Conservation (phyloP, 2,888 invertebrate genomes). For the Amblyjoppa proteus region DNA sequence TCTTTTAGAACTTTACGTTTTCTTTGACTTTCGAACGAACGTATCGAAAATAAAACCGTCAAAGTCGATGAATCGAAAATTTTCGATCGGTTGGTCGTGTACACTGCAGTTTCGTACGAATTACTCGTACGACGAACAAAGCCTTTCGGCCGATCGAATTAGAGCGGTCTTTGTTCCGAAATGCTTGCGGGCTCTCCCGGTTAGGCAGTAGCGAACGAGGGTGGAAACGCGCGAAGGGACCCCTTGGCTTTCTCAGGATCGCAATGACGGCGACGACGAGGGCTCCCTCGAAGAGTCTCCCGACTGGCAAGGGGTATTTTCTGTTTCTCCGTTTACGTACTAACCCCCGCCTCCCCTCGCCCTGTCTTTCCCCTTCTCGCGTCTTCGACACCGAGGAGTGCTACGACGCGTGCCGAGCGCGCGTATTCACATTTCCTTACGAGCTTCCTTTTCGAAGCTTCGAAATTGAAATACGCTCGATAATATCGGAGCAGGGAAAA, state of each 20-base stretch:
- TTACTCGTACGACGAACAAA: conserved; percentile 59
- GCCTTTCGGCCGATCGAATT: conserved; percentile 61
- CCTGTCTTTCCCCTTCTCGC: conserved; percentile 20
- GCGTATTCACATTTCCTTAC: conserved; percentile 35
- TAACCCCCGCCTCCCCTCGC: not conserved
- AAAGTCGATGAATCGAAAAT: not conserved
- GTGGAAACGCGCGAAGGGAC: conserved; percentile 65
- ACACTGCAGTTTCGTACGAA: conserved; percentile 18
- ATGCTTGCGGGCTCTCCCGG: conserved; percentile 28
- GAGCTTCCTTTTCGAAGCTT: conserved; percentile 23
- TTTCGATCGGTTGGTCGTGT: not conserved
- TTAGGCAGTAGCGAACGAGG: conserved; percentile 49
- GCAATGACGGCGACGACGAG: conserved; percentile 40
- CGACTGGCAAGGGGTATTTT: conserved; percentile 19
- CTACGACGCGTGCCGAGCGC: conserved; percentile 57
- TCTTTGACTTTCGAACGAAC: too few relatives aligned
- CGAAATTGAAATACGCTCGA: conserved; percentile 54
- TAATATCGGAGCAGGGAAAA: conserved; percentile 32
- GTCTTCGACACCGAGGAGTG: conserved; percentile 36
- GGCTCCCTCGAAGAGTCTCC: conserved; percentile 11
- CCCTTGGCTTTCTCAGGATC: conserved; percentile 56
- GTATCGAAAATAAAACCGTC: too few relatives aligned
- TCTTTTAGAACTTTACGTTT: too few relatives aligned
- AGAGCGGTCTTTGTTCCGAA: conserved; percentile 67
- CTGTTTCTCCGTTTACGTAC: conserved; percentile 9